These are phyloP conservation scores for Ceyx margarethae DNA, from an alignment of 2,113 vertebrate species.

Conservation along the genomic window DNA sequence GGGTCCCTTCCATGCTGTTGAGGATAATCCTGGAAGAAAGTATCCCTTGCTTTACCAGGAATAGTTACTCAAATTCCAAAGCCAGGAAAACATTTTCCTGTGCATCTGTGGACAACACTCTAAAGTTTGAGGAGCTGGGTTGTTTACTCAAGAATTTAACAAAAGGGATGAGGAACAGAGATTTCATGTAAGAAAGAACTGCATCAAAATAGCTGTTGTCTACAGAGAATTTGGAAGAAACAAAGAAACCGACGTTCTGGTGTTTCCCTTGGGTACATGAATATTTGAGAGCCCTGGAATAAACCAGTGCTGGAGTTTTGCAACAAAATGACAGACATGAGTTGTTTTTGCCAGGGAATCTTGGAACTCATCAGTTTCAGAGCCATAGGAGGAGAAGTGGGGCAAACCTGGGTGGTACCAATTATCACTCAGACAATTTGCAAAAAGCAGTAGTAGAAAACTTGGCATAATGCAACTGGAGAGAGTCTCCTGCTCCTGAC, in stretches of 20 bases:
- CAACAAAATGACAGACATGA: neutral
- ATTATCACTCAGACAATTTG: neutral
- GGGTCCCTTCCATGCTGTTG: neutral
- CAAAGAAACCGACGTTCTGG: neutral
- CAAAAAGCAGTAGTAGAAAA: neutral
- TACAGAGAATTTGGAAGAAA: neutral
- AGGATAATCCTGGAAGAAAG: neutral
- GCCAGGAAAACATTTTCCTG: neutral
- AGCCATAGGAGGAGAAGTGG: neutral
- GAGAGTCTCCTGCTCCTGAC: neutral
- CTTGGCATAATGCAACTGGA: neutral
- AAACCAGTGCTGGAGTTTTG: slow-evolving; percentile 8
- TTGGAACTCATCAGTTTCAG: neutral
- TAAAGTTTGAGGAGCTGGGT: neutral
- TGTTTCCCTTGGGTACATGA: neutral
- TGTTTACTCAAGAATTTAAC: neutral
- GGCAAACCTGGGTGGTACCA: neutral
- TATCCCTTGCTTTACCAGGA: neutral
- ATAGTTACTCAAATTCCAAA: neutral
- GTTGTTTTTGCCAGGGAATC: neutral
- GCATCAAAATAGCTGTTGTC: neutral
- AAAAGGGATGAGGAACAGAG: neutral
- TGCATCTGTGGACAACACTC: neutral
- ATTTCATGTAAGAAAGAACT: neutral
- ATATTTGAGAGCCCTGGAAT: neutral